phyloP scores from a whole-genome alignment of 2,888 invertebrate species.

The Tanaodytes sp. region DNA sequence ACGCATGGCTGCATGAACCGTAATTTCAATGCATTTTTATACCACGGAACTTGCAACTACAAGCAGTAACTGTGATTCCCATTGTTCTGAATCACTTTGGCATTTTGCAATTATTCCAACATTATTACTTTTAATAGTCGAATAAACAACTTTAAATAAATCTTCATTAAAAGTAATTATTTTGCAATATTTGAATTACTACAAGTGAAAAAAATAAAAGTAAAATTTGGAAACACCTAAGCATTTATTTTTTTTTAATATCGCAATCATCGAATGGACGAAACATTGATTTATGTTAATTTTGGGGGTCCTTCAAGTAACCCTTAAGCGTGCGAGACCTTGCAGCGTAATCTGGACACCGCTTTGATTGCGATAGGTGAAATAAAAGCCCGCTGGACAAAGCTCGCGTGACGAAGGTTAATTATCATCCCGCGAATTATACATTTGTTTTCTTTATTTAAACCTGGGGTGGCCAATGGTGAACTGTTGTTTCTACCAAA shows the following conservation, averaged over 20 bases:
- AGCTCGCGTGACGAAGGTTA: slow-evolving; percentile 46
- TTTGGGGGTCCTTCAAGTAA: slow-evolving; percentile 36
- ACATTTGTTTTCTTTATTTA: slow-evolving; percentile 41
- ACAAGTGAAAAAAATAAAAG: too few relatives aligned
- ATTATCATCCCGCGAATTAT: slow-evolving; percentile 31
- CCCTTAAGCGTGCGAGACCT: slow-evolving; percentile 36
- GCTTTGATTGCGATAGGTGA: slow-evolving; percentile 24
- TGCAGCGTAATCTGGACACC: slow-evolving; percentile 25
- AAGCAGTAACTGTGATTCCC: too few relatives aligned
- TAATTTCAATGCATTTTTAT: slow-evolving; percentile 28
- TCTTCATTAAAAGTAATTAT: too few relatives aligned
- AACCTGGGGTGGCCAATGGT: slow-evolving; percentile 50
- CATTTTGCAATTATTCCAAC: too few relatives aligned
- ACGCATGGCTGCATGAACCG: slow-evolving; percentile 24
- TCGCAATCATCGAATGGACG: background rate
- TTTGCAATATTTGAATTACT: too few relatives aligned
- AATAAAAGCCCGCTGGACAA: slow-evolving; percentile 29
- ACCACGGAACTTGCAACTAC: too few relatives aligned
- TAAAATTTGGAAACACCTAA: too few relatives aligned
- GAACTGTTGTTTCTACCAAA: slow-evolving; percentile 36
- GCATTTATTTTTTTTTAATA: too few relatives aligned
- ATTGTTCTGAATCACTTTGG: too few relatives aligned
- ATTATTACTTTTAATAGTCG: too few relatives aligned
- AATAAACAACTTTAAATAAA: too few relatives aligned
- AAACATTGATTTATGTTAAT: slow-evolving; percentile 50